Conservation (phyloP, 2,113 vertebrate genomes). For the Callithrix jacchus region DNA sequence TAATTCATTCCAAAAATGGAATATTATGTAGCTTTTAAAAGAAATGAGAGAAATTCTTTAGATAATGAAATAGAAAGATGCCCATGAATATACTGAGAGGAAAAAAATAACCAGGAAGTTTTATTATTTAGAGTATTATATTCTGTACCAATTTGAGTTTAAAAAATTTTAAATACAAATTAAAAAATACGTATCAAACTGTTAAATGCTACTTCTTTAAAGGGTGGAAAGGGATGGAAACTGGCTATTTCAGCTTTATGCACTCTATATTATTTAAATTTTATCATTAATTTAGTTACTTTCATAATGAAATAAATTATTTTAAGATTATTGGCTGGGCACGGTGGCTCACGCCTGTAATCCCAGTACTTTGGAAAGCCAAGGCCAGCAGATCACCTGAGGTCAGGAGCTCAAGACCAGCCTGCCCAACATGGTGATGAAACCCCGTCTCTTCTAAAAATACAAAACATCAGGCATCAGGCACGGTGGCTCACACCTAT, state of each 20-base stretch:
- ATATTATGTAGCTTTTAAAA: background rate
- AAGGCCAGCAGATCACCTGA: too few relatives aligned
- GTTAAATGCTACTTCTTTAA: background rate
- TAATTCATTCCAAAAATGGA: slow-evolving; percentile 26
- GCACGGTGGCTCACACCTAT: too few relatives aligned
- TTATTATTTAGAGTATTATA: background rate
- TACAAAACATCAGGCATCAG: too few relatives aligned
- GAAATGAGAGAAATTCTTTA: background rate
- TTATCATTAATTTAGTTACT: slow-evolving; percentile 31
- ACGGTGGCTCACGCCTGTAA: too few relatives aligned
- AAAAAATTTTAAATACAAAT: slow-evolving; percentile 13
- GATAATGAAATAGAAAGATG: background rate
- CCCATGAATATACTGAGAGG: background rate
- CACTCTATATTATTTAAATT: background rate
- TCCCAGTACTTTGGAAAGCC: too few relatives aligned
- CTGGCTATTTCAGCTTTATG: background rate
- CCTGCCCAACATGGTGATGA: too few relatives aligned
- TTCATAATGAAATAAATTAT: slow-evolving; percentile 4
- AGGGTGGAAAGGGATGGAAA: background rate
- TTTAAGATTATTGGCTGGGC: background rate
- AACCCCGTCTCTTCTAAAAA: too few relatives aligned
- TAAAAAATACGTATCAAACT: background rate
- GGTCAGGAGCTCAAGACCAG: too few relatives aligned
- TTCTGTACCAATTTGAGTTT: background rate
- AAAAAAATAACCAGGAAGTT: background rate